Evolutionary conservation across 2,797 vertebrate genomes (phyloP).

Genomic region (Pempheris klunzingeri): DNA sequence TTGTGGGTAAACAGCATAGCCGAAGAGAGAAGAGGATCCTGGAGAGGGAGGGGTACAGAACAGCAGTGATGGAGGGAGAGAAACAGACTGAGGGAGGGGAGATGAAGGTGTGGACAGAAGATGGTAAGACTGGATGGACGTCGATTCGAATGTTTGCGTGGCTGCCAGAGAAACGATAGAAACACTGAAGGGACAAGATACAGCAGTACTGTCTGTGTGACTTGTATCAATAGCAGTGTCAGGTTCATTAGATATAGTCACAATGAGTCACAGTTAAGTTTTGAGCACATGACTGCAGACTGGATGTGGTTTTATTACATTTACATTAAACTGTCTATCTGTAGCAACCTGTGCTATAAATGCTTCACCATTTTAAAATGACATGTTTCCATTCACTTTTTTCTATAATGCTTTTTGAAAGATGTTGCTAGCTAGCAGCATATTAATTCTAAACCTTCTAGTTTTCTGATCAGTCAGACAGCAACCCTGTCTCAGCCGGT

Average conservation of each 20-base stretch:
- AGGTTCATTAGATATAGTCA: slow-evolving; percentile 14
- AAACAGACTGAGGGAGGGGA: not conserved
- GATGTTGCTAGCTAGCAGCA: not conserved
- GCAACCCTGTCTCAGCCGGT: not conserved
- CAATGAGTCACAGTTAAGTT: not conserved
- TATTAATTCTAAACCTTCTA: not conserved
- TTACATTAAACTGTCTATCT: not conserved
- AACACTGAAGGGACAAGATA: not conserved
- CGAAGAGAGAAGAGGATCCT: slow-evolving; percentile 19
- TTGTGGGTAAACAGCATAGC: slow-evolving; percentile 57
- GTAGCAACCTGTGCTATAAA: not conserved
- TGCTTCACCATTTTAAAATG: not conserved
- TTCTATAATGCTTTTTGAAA: not conserved
- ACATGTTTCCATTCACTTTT: not conserved
- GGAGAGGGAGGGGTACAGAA: slow-evolving; percentile 2
- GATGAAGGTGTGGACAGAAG: not conserved
- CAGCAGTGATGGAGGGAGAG: slow-evolving; percentile 1
- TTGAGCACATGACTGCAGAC: not conserved
- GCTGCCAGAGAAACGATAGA: slow-evolving; percentile 23
- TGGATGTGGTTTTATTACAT: not conserved
- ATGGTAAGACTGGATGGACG: slow-evolving; percentile 7
- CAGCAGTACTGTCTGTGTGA: slow-evolving; percentile 9
- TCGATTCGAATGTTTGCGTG: not conserved
- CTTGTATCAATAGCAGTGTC: not conserved
- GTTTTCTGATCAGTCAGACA: not conserved